phyloP scores from a whole-genome alignment of 2,113 vertebrate genomes.

The Chionomys nivalis region DNA sequence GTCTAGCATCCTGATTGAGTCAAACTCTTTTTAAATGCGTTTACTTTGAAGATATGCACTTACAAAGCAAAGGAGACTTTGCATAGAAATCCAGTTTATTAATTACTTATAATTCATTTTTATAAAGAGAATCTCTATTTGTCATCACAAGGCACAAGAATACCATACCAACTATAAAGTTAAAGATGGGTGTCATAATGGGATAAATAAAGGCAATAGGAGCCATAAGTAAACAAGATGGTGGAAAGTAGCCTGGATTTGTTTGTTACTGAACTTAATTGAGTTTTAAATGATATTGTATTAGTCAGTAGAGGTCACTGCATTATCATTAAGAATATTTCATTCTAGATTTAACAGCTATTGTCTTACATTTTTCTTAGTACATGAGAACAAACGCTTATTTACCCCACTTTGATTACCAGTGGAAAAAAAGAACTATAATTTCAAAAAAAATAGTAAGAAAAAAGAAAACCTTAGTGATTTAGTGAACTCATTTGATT shows the following conservation, averaged over 20 bases:
- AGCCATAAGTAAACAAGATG: too few species aligned
- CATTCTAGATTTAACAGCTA: background rate
- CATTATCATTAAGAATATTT: background rate
- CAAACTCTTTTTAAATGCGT: background rate
- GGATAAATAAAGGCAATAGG: background rate
- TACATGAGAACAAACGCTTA: background rate
- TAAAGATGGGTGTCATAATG: background rate
- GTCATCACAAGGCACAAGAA: background rate
- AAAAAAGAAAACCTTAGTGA: background rate
- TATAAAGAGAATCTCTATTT: background rate
- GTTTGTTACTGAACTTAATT: background rate
- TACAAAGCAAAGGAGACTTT: background rate
- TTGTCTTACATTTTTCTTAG: background rate
- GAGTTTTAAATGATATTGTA: background rate
- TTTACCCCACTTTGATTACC: background rate
- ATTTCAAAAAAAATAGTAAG: background rate
- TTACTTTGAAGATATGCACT: background rate
- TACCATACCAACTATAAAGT: background rate
- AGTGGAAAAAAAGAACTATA: background rate
- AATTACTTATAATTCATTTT: background rate
- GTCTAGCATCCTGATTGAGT: background rate
- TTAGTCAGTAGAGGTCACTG: background rate
- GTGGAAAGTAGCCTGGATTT: accelerated
- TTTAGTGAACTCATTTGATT: background rate
- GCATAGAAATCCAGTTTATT: background rate